Percentiles rank a stretch among this genome's conserved stretches.
Conservation (phyloP, 1,140 invertebrate genomes). For the Magallana angulata region DNA sequence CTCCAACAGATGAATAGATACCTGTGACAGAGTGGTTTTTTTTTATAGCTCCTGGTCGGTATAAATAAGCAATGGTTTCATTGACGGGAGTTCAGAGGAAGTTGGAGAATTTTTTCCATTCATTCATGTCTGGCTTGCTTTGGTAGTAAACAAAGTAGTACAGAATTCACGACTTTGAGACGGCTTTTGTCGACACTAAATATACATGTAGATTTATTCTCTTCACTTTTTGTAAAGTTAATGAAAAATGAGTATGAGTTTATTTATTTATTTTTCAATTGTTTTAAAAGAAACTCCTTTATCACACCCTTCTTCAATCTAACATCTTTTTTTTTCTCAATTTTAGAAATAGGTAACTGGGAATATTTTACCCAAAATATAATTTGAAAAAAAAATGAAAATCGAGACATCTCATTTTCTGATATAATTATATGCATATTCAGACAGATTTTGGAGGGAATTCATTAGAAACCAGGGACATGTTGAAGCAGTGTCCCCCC, state of each 20-base stretch:
- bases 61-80: conserved; percentile 34
- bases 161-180: background rate
- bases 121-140: conserved; percentile 8
- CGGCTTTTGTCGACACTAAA: too few relatives aligned
- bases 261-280: too few relatives aligned
- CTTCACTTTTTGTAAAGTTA: too few relatives aligned
- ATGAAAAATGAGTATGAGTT: too few relatives aligned
- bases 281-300: too few relatives aligned
- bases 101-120: conserved; percentile 8
- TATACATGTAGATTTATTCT: too few relatives aligned
- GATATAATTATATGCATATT: background rate
- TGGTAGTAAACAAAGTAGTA: conserved; percentile 29
- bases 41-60: conserved; percentile 21
- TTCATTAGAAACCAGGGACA: conserved; percentile 18
- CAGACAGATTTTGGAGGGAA: background rate
- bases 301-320: too few relatives aligned
- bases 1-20: conserved; percentile 4
- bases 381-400: background rate
- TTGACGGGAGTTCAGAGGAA: conserved; percentile 11
- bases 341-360: too few relatives aligned
- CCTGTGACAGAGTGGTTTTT: conserved; percentile 25
- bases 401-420: background rate
- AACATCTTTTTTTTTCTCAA: too few relatives aligned
- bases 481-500: conserved; percentile 16
- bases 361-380: too few relatives aligned